Conservation (phyloP, 2,797 vertebrate species). For the Melanotaenia nigrans region DNA sequence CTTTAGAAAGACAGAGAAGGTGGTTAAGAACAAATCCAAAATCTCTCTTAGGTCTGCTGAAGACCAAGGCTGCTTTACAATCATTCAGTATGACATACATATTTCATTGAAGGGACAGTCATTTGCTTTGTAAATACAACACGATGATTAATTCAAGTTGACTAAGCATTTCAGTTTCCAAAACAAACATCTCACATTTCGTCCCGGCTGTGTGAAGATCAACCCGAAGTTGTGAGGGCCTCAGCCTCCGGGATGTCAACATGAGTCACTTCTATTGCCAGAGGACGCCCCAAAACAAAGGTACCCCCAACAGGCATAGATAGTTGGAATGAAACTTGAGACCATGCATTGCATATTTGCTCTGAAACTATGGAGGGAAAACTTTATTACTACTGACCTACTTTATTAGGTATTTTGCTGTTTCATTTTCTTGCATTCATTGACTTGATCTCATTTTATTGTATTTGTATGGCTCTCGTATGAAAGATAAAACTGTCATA, state of each 20-base stretch:
- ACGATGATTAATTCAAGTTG: slow-evolving; percentile 14
- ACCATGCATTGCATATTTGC: background rate
- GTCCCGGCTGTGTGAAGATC: slow-evolving; percentile 4
- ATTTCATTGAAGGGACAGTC: background rate
- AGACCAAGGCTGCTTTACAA: background rate
- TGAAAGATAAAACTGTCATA: background rate
- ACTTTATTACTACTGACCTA: background rate
- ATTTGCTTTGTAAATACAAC: slow-evolving; percentile 3
- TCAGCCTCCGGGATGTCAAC: slow-evolving; percentile 14
- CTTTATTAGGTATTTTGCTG: background rate
- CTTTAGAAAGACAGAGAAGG: slow-evolving; percentile 53
- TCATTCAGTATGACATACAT: background rate
- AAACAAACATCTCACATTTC: slow-evolving; percentile 24
- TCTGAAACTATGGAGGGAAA: background rate
- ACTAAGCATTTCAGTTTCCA: slow-evolving; percentile 27
- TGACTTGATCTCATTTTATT: background rate
- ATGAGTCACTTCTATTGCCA: slow-evolving; percentile 44
- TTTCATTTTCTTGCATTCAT: background rate
- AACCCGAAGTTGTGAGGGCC: background rate
- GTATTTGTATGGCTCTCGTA: background rate
- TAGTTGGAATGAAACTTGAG: background rate
- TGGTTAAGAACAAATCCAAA: background rate
- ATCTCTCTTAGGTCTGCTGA: background rate
- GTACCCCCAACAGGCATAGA: background rate
- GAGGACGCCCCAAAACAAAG: background rate